Base-by-base conservation (phyloP, 2,113 vertebrate species). In the Charina bottae region DNA sequence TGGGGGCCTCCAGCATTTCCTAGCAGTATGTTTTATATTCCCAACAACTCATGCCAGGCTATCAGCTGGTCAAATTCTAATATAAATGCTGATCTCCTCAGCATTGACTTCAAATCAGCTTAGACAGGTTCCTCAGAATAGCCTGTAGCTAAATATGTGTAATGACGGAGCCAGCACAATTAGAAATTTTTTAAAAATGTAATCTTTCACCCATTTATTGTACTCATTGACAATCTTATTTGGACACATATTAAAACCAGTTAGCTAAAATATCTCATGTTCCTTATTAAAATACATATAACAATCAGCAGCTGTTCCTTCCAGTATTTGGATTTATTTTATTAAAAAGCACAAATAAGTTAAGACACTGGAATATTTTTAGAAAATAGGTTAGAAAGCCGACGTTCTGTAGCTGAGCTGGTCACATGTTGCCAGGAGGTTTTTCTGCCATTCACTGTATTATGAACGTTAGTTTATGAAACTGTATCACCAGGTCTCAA, bases 381-480 rank as follows among this genome's bases (percentile, higher is more conserved):
- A 94, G 89, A 91, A 93, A 93, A 92, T 11, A 92, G 62, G 10
- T 93, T 83, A 58, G 58, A 95, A 93, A 95, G 72, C 62, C 92
- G 89, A 92, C 46, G 56, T 93, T 33, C 37, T 54, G 78, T 59
- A 92, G 72, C 64, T 9, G 26, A 96, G 92, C 54, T 89, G 87
- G 90, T 13, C 17, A 3, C 72, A 85, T 84, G 12, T 88, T 37
- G 89, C 87, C 53, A 23, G 12, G 90, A 92, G 87, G 87, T 84
- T 90, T 90, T 42, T 92, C n/a, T 33, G 64, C 60, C 94, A 93
- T 12, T 92, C 6, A 88, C 53, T 49, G 54, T 91, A 92, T 56
- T 0, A 10, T 49, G 58, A 90, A 21, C 62, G 7, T 58, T 91
- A 60, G 46, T 92, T 37, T 72, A 93, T 49, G 33, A 90, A 95